phyloP scores from a whole-genome alignment of 2,113 vertebrate species.

The Pseudorectes ferrugineus region DNA sequence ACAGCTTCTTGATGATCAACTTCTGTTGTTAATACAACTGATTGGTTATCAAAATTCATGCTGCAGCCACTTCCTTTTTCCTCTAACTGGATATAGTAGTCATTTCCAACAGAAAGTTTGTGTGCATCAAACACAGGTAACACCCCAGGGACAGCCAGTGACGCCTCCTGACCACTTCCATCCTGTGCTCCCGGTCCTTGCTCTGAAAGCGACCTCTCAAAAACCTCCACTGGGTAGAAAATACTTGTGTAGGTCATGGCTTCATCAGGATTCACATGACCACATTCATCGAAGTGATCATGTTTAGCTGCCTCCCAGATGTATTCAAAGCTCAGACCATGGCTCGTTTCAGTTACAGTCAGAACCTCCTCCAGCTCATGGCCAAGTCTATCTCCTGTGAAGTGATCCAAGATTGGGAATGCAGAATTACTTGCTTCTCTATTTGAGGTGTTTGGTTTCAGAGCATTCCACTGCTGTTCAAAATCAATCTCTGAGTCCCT shows the following conservation, averaged over 20 bases:
- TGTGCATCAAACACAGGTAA: constrained; percentile 91
- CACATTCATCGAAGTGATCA: constrained; percentile 85
- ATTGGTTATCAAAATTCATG: constrained; percentile 69
- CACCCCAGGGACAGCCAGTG: constrained; percentile 77
- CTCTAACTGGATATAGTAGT: constrained; percentile 94
- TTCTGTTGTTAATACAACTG: constrained; percentile 63
- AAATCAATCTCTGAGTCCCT: constrained; percentile 89
- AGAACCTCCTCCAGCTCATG: constrained; percentile 94
- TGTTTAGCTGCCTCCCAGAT: constrained; percentile 96
- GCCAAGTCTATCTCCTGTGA: constrained; percentile 81
- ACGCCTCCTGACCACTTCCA: constrained; percentile 54
- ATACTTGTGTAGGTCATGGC: constrained; percentile 88
- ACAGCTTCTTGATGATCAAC: constrained; percentile 66
- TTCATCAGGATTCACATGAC: constrained; percentile 75
- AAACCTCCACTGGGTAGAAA: constrained; percentile 86
- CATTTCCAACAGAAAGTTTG: constrained; percentile 86
- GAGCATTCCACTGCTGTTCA: constrained; percentile 92
- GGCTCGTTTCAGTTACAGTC: constrained; percentile 94
- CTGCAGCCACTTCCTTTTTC: constrained; percentile 81
- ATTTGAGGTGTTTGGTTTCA: constrained; percentile 82
- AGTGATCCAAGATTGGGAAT: constrained; percentile 93
- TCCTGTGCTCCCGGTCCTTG: constrained; percentile 62
- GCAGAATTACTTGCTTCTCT: constrained; percentile 85
- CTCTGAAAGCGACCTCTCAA: constrained; percentile 84
- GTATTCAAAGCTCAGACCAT: constrained; percentile 95